These are phyloP conservation scores for Melanophora roralis DNA, from an alignment of 2,888 invertebrate genomes.

Conservation along the genomic window DNA sequence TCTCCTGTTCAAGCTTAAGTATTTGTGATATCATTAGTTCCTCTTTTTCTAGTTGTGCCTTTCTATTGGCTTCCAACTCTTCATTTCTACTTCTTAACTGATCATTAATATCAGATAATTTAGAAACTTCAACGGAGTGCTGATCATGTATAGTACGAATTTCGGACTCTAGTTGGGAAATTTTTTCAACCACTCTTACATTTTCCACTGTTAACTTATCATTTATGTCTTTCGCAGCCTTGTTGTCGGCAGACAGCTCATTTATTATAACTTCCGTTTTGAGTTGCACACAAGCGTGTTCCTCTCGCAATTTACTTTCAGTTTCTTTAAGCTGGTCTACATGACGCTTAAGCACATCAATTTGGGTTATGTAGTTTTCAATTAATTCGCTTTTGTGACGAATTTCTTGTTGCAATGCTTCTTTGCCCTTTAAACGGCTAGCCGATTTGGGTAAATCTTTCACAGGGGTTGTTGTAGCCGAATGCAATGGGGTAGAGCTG, in stretches of 20 bases:
- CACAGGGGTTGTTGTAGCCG: slow-evolving; percentile 73
- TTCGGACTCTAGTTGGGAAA: slow-evolving; percentile 67
- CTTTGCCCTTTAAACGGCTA: slow-evolving; percentile 78
- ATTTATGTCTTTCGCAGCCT: slow-evolving; percentile 68
- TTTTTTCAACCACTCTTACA: slow-evolving; percentile 65
- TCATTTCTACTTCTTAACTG: slow-evolving; percentile 62
- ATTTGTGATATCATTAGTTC: slow-evolving; percentile 61
- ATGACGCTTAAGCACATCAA: slow-evolving; percentile 78
- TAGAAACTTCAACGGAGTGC: slow-evolving; percentile 69
- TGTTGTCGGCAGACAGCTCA: slow-evolving; percentile 70
- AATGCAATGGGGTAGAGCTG: slow-evolving; percentile 72
- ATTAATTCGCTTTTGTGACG: slow-evolving; percentile 79
- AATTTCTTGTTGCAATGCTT: slow-evolving; percentile 78
- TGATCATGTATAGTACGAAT: slow-evolving; percentile 67
- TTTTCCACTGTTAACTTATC: slow-evolving; percentile 69
- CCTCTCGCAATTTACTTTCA: slow-evolving; percentile 71
- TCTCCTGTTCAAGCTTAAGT: slow-evolving; percentile 66
- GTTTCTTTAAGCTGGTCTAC: slow-evolving; percentile 75
- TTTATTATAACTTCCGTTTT: slow-evolving; percentile 72
- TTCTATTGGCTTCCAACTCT: slow-evolving; percentile 62
- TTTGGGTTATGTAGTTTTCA: slow-evolving; percentile 78
- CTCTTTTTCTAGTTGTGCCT: slow-evolving; percentile 64
- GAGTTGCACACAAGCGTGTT: slow-evolving; percentile 66
- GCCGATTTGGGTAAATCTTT: slow-evolving; percentile 76
- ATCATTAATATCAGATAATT: slow-evolving; percentile 55